Conservation (phyloP, 2,888 invertebrate species). For the Eupithecia subfuscata region DNA sequence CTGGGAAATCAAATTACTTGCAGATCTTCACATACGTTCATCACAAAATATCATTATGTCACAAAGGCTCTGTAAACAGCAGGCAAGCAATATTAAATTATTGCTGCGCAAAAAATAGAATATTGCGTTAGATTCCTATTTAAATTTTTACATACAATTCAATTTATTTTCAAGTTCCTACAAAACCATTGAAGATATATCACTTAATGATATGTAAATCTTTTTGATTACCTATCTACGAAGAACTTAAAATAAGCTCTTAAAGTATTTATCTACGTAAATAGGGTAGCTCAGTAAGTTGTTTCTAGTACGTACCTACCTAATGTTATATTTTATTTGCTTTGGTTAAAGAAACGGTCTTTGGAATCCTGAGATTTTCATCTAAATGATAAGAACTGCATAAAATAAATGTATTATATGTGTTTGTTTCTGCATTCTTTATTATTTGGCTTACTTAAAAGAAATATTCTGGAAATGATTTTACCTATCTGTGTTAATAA, state of each 20-base stretch:
- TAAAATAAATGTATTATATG: neutral
- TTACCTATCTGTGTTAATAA: neutral
- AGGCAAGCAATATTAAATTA: slow-evolving; percentile 36
- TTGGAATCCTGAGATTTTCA: slow-evolving; percentile 25
- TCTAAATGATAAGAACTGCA: neutral
- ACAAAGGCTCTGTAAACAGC: neutral
- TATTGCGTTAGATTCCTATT: neutral
- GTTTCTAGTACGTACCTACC: neutral
- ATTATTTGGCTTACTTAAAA: neutral
- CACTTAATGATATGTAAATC: slow-evolving; percentile 35
- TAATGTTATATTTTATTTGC: slow-evolving; percentile 8
- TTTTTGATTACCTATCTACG: slow-evolving; percentile 23
- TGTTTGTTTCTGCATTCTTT: neutral
- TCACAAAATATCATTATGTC: neutral
- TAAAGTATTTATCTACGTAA: slow-evolving; percentile 11
- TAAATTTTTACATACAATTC: slow-evolving; percentile 4
- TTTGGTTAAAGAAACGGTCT: slow-evolving; percentile 29
- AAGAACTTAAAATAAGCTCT: slow-evolving; percentile 24
- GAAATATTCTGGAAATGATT: neutral
- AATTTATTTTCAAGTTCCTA: slow-evolving; percentile 9
- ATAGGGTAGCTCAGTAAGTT: neutral
- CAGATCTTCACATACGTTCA: neutral
- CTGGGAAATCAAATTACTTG: neutral
- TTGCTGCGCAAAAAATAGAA: neutral
- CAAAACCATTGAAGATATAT: slow-evolving; percentile 15